These are phyloP conservation scores for Opisthograptis luteolata DNA, from an alignment of 2,888 invertebrate genomes.

Conservation along the genomic window DNA sequence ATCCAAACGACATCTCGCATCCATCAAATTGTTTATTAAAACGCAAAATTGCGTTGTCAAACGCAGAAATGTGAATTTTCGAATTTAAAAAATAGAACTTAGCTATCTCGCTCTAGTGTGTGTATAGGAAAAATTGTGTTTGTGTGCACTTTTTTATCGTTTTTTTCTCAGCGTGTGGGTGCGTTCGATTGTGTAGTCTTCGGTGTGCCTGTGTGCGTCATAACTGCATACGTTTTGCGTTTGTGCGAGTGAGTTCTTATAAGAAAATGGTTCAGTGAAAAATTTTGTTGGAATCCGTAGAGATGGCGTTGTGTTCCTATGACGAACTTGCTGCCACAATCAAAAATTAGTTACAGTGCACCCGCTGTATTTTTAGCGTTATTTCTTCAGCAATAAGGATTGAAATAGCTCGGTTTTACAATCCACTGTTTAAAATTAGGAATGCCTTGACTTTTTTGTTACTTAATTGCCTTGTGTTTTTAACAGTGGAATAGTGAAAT, in stretches of 20 bases:
- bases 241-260: constrained; percentile 74
- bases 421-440: constrained; percentile 40
- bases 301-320: constrained; percentile 78
- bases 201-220: constrained; percentile 46
- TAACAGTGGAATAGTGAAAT: constrained; percentile 34
- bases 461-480: constrained; percentile 39
- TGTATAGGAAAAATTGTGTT: constrained; percentile 50
- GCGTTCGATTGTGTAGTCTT: constrained; percentile 75
- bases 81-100: constrained; percentile 50
- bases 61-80: constrained; percentile 26
- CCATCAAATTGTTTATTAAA: constrained; percentile 38
- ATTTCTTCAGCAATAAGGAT: constrained; percentile 33
- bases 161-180: constrained; percentile 82
- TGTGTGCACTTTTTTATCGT: constrained; percentile 81
- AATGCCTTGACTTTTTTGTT: constrained; percentile 40
- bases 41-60: constrained; percentile 28
- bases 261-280: constrained; percentile 82
- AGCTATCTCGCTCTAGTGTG: constrained; percentile 50
- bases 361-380: constrained; percentile 40
- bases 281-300: constrained; percentile 77
- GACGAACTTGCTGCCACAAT: constrained; percentile 57
- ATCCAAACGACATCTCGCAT: constrained; percentile 56
- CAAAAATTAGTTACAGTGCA: constrained; percentile 62
- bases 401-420: constrained; percentile 34
- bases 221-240: constrained; percentile 46